Base-by-base conservation (phyloP, 1,140 invertebrate species). In the Dendrolimus punctatus region DNA sequence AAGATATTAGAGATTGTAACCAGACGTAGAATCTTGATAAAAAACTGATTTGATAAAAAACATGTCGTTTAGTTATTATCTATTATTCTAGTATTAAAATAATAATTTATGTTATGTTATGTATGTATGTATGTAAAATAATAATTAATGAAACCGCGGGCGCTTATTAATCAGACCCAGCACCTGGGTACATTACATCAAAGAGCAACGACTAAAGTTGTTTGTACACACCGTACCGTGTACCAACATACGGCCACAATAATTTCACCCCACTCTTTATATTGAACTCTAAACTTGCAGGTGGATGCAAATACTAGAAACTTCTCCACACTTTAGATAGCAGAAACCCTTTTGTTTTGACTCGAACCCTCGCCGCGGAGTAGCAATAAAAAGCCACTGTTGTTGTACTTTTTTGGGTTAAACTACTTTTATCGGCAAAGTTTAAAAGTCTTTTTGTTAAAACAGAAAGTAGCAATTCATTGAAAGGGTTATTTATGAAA, bases 191-290 rank as follows among this genome's bases (percentile, higher is more conserved):
- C 42, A 37, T 51, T 50, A 50, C 49, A 50, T 7, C 49, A 23
- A 23, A 23, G 42, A 43, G 55, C 57, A 46, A 51, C 48, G 46
- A 49, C 9, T 61, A 58, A 68, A 69, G 64, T 71, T 66, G 65
- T 65, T 72, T 68, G 63, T 63, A 58, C 45, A 68, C 47, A 58
- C 57, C 49, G 37, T 44, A 23, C 46, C 64, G 50, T 59, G 47
- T 46, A 65, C 56, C 45, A 55, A 70, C 60, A 60, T 59, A 58
- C 53, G 49, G 60, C 59, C 61, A 65, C 69, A 70, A 71, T 79
- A 67, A 81, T 76, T 71, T 62, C 64, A 60, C 58, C 65, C 58
- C 58, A 63, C 66, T 67, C 68, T 66, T 66, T 53, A 71, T 60
- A 62, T 55, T 56, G 59, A 60, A 66, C 54, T 60, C 59, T 58